Evolutionary conservation across 2,113 vertebrate species (phyloP), one percentile per base, ranked within the genome.

Genomic region (Chauna torquata): DNA sequence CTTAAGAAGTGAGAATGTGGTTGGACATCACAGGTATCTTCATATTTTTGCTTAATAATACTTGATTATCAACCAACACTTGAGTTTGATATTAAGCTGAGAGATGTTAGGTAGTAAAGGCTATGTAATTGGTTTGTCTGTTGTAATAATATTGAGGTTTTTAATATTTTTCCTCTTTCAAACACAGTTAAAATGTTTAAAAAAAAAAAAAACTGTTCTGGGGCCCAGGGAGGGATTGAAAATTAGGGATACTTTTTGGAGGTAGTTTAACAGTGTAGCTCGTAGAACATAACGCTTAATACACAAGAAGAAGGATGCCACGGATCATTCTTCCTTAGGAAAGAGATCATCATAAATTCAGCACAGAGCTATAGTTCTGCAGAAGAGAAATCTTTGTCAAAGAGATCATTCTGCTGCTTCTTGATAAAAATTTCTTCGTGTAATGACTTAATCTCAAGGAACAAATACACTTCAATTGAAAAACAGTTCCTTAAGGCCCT

Each of bases 401-500:
- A 77, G 72, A 90, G 54, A 88, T 74, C 70, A 5, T 7, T 2
- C 68, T 82, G 27, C 47, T 88, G 76, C n/a, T 89, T 16, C 68
- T 86, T 97, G 86, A 94, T 96, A 88, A 86, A 89, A 90, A 82
- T 86, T 93, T 90, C 42, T 92, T 78, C 59, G 32, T n/a, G 4
- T 58, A 42, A 52, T 94, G 89, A 84, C 72, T 57, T 91, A 91
- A 96, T 96, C 83, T 91, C 74, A 76, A 97, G 94, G 86, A 96
- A 86, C 55, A 78, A 88, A 84, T 79, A 74, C 12, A 84, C 27
- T 96, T 96, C 50, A 96, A 30, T 71, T 89, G 70, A 75, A 96
- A 92, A 96, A 38, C 16, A 57, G 55, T 77, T 81, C 25, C 32
- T 72, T 61, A 77, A 88, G 65, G 54, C 44, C 38, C 64, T 80